Conservation (phyloP, 2,888 invertebrate genomes). For the Diabrotica balteata region DNA sequence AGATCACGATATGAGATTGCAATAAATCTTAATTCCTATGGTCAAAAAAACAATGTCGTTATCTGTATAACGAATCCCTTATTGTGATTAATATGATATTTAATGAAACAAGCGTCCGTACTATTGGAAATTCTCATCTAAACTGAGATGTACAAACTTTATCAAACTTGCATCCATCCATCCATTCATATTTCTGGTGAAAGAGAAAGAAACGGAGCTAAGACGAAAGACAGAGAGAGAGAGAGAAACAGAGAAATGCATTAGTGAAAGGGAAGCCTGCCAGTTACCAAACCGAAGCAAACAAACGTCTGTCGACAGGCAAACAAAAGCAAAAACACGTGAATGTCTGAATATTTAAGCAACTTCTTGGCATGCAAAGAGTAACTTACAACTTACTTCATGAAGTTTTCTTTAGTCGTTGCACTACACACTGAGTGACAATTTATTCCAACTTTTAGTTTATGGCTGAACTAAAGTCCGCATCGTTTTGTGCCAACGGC, state of each 20-base stretch:
- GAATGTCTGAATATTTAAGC: conserved; percentile 25
- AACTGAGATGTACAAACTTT: conserved; percentile 6
- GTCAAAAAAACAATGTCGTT: too few relatives aligned
- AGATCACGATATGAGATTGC: too few relatives aligned
- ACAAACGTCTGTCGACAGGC: conserved; percentile 12
- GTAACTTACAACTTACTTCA: conserved; percentile 12
- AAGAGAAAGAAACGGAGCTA: background rate
- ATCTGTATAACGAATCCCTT: too few relatives aligned
- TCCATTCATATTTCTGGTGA: conserved; percentile 1
- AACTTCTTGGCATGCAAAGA: conserved; percentile 26
- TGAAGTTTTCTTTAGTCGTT: conserved; percentile 7
- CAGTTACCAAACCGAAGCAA: conserved; percentile 1
- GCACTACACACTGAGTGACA: conserved; percentile 17
- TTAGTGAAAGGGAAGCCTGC: background rate
- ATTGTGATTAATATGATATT: too few relatives aligned
- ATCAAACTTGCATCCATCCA: conserved; percentile 1
- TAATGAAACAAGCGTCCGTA: too few relatives aligned
- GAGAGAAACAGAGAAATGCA: too few relatives aligned
- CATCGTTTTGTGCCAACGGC: background rate
- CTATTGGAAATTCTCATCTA: background rate
- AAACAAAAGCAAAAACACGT: conserved; percentile 22
- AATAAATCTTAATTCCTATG: too few relatives aligned
- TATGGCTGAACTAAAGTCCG: conserved; percentile 4
- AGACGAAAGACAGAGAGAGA: too few relatives aligned
- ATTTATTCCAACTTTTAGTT: conserved; percentile 19